Conservation (phyloP, 2,888 invertebrate genomes). For the Synanthedon andrenaeformis region DNA sequence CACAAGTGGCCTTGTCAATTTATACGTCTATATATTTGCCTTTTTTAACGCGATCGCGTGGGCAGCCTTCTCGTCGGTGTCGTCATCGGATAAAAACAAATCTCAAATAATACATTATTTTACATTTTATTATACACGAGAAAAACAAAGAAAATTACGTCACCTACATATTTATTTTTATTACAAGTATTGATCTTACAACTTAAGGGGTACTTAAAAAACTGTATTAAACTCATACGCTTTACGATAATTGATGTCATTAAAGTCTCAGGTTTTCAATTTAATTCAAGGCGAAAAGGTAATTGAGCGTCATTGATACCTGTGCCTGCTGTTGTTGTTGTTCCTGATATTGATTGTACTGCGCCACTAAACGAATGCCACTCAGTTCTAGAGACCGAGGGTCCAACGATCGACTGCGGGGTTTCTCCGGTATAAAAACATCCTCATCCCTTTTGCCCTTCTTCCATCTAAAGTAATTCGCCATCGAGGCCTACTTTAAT, state of each 20-base stretch:
- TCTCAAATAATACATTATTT: background rate
- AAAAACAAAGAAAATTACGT: too few relatives aligned
- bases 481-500: constrained; percentile 50
- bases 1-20: background rate
- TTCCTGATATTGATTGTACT: constrained; percentile 46
- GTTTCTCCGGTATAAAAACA: constrained; percentile 71
- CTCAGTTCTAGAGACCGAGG: constrained; percentile 77
- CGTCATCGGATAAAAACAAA: background rate
- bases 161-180: too few relatives aligned
- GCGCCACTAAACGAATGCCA: constrained; percentile 73
- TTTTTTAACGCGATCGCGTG: background rate
- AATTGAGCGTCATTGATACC: background rate
- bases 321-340: constrained; percentile 22
- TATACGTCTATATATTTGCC: background rate
- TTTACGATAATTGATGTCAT: too few relatives aligned
- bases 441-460: constrained; percentile 72
- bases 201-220: too few relatives aligned
- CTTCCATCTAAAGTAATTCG: constrained; percentile 79
- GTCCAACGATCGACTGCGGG: constrained; percentile 80
- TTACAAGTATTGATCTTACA: too few relatives aligned
- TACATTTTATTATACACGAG: too few relatives aligned
- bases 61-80: background rate
- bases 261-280: background rate
- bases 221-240: too few relatives aligned
- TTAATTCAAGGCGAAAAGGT: background rate